Evolutionary conservation across 2,888 invertebrate species (phyloP), one percentile per base, ranked within the genome.

Genomic region (Colletes collaris): DNA sequence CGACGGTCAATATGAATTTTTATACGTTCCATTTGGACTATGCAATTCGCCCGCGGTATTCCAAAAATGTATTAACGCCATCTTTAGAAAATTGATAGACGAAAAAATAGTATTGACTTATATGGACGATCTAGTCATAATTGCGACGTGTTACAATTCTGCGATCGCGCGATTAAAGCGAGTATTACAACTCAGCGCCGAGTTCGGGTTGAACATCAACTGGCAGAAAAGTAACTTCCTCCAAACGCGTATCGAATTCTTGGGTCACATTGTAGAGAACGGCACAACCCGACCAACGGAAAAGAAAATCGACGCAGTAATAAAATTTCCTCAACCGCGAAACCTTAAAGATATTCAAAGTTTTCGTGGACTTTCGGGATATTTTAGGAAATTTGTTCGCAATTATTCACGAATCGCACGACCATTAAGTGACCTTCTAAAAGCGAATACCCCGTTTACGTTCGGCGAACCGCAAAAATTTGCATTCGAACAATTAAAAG

Each of bases 361-460:
- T n/a, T 87, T 87, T 69, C 46, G 86, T 4, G 68, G 58, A 0
- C 11, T 67, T 8, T 44, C 67, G 4, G 86, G 84, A 0, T 86
- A 86, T 67, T 84, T 87, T 19, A 53, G 87, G 3, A 87, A 86
- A 40, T 77, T 65, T 10, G 19, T 77, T 0, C 37, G 10, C 0
- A 0, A 10, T 7, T 77, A 77, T 49, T 64, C 73, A 1, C 3
- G 56, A 0, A 77, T 63, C 4, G 76, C 73, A 10, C 27, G 56
- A 6, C 76, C 73, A 1, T 55, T 80, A 13, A 40, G 68, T 0
- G 62, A 65, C n/a, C 27, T 73, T 2, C 52, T 79, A 0, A 44
- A 49, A 6, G 52, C 16, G 4, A 46, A 72, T 6, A 1, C 3
- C 0, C 11, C 19, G 1, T 76, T 81, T 27, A 4, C 3, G 2